Conservation (phyloP, 1,140 invertebrate genomes). For the Lordiphosa mommai region DNA sequence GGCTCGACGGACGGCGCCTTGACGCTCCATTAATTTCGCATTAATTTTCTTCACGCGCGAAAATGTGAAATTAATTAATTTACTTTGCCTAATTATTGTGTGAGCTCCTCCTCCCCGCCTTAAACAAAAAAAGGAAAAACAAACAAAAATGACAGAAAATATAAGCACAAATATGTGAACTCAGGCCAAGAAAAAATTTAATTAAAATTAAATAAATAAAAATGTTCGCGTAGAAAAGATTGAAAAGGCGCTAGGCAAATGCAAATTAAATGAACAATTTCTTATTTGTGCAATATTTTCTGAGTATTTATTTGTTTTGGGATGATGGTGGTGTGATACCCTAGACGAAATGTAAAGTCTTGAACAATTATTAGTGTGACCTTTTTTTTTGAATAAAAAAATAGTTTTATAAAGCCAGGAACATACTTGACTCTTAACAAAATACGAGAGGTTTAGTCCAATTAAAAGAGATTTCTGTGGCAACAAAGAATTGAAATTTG, state of each 20-base stretch:
- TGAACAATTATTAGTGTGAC: no score
- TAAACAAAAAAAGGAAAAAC: not conserved
- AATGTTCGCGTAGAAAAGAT: slow-evolving; percentile 18
- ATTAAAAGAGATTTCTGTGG: no score
- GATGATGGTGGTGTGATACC: not conserved
- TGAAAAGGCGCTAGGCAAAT: slow-evolving; percentile 24
- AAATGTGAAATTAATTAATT: slow-evolving; percentile 72
- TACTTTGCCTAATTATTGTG: slow-evolving; percentile 58
- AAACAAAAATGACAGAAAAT: not conserved
- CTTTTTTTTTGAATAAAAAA: no score
- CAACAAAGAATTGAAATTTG: no score
- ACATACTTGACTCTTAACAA: no score
- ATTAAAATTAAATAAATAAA: slow-evolving; percentile 50
- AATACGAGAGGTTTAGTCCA: no score
- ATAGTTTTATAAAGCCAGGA: no score
- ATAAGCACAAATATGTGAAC: not conserved
- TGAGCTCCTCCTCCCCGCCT: not conserved
- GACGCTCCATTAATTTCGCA: slow-evolving; percentile 74
- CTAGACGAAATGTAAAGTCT: no score
- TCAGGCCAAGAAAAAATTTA: slow-evolving; percentile 15
- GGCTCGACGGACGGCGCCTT: slow-evolving; percentile 48
- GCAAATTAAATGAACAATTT: slow-evolving; percentile 19
- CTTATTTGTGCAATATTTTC: slow-evolving; percentile 13
- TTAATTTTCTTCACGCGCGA: slow-evolving; percentile 70
- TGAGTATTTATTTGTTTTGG: not conserved